Base-by-base conservation (phyloP, 2,113 vertebrate genomes). In the Cynoglossus semilaevis region DNA sequence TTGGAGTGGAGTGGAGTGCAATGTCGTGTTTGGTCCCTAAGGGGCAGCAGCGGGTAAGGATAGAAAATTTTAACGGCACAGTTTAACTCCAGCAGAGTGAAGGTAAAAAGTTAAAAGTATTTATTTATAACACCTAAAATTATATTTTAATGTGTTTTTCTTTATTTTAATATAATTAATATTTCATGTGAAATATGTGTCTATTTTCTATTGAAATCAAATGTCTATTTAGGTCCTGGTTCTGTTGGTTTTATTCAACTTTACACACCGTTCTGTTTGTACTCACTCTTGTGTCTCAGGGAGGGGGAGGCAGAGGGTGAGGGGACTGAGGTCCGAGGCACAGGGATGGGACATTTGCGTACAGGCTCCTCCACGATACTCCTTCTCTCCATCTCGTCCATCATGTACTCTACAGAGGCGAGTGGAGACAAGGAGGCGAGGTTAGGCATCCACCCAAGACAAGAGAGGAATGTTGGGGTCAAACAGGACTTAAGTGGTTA, bases 211-310 rank as follows among this genome's bases (percentile, higher is more conserved):
- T 2, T 29, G 22, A 29, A 29, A 29, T 4, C 22, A 29, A 47
- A 18, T 10, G n/a, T 15, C 7, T 45, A 16, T 15, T 45, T 9
- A 17, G 16, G 16, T 17, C 9, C 12, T 14, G 11, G 2, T 15
- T 43, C 9, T 14, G 9, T 15, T 3, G 1, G 41, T 43, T 43
- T 43, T 29, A 29, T 29, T 29, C 22, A 29, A 29, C 22, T 29
- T 6, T 29, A 29, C 22, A 29, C 22, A 29, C 22, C 22, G 2
- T 41, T 11, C 14, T 5, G 34, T 36, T 7, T 52, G 40, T 48
- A 70, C 92, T 94, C 90, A 97, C 95, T 94, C 90, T 96, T 97
- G 80, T 91, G 92, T 81, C 90, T 93, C 79, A 93, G 93, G 59
- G 92, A 92, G 0, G 93, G 91, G 63, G 93, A 95, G 58, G 90